Evolutionary conservation across 2,888 invertebrate species (phyloP), one percentile per base, ranked within the genome.

Genomic region (Sphecodes monilicornis): DNA sequence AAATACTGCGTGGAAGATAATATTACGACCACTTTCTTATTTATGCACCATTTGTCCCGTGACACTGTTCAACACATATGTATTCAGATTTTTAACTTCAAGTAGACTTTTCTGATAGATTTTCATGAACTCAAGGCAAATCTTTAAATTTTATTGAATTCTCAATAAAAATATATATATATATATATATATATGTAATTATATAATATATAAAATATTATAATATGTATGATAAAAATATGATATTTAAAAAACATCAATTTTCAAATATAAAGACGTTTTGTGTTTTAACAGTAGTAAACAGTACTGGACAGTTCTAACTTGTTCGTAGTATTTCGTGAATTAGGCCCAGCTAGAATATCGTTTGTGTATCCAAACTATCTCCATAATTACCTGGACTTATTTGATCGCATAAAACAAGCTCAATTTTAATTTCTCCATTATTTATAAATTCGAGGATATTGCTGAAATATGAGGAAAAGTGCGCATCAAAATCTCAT

Each of bases 1-100:
- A 73, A 22, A 70, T 69, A 50, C 68, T 39, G 39, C 68, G 39
- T 68, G 68, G 36, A 68, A 68, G 10, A 66, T 66, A 36, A 68
- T 39, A 13, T n/a, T n/a, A 39, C 68, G 68, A 68, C 36, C 36
- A 68, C 66, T 66, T 66, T 66, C 66, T 66, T 66, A 36, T 32
- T 36, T 36, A 36, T 66, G 22, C 66, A 36, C 66, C 22, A 18
- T 36, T 66, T 36, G 66, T 66, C 66, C 36, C 22, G 3, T 0
- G 18, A 36, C 36, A 18, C 29, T 60, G 60, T 60, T 8, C 5
- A 29, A 29, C 16, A 18, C 29, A 54, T 22, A 8, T 10, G 16
- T 16, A 16, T 46, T 46, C 16, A 60, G 29, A 60, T 60, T 60
- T 60, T 13, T 16, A 60, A 60, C 29, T 29, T 26, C 16, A 29